Percentiles rank a stretch among this genome's conserved stretches.
phyloP scores from a whole-genome alignment of 37 sponge, comb jelly and placozoan genomes.

The Ephydatia muelleri region DNA sequence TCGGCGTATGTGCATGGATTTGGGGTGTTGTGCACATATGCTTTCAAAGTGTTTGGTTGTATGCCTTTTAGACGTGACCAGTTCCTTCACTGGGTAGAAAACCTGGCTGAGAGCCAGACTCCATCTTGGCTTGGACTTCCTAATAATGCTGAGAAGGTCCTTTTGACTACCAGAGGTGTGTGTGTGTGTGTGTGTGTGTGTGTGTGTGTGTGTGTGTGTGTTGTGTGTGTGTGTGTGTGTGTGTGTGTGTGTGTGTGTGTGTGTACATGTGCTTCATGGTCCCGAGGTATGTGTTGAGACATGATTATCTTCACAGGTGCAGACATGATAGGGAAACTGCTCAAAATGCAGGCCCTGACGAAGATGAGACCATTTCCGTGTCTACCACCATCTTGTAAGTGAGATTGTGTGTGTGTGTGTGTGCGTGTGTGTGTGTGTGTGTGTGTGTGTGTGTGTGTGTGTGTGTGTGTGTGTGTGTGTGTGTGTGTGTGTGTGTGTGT shows the following conservation, averaged over 20 bases:
- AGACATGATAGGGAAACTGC: constrained; percentile 61
- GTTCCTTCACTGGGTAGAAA: constrained; percentile 89
- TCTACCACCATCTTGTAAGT: constrained; percentile 24
- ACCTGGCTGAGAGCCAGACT: constrained; percentile 88
- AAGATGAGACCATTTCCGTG: constrained; percentile 77
- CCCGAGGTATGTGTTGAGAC: not conserved
- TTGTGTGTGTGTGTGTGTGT: too few species aligned
- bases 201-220: too few species aligned
- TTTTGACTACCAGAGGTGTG: constrained; percentile 75
- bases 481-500: not conserved
- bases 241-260: too few species aligned
- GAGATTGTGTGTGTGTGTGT: too few species aligned
- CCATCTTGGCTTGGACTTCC: constrained; percentile 98
- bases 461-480: not conserved
- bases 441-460: not conserved
- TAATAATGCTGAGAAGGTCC: constrained; percentile 92
- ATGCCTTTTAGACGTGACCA: constrained; percentile 80
- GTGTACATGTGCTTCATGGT: too few species aligned
- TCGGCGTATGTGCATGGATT: not conserved
- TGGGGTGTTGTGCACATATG: not conserved
- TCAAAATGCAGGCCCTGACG: constrained; percentile 87
- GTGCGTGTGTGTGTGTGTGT: not conserved
- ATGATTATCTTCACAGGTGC: constrained; percentile 23
- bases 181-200: not conserved
- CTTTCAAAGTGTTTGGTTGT: not conserved